These are phyloP conservation scores for Drosophila punjabiensis DNA, from an alignment of 1,140 invertebrate genomes.

Conservation along the genomic window DNA sequence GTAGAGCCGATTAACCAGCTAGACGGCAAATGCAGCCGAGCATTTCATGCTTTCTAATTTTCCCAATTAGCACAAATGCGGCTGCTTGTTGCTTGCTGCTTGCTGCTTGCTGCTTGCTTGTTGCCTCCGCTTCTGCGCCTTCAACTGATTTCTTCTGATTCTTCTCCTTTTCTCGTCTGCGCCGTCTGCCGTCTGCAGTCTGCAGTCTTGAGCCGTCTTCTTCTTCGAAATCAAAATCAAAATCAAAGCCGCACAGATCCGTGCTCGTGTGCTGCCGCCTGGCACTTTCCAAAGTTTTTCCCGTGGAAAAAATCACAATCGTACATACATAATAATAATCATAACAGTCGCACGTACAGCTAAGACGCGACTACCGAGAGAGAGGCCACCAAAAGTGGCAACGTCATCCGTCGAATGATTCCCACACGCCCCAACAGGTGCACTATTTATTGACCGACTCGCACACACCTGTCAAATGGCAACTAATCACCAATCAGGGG, in stretches of 20 bases:
- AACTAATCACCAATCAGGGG: slow-evolving; percentile 78
- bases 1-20: slow-evolving; percentile 73
- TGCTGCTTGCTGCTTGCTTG: slow-evolving; percentile 28
- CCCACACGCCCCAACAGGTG: slow-evolving; percentile 59
- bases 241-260: slow-evolving; percentile 28
- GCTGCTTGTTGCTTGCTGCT: slow-evolving; percentile 39
- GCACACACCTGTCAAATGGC: slow-evolving; percentile 61
- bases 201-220: slow-evolving; percentile 10
- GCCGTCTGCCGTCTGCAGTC: slow-evolving; percentile 4
- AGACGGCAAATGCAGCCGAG: slow-evolving; percentile 59
- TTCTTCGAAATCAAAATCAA: slow-evolving; percentile 67
- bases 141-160: slow-evolving; percentile 15
- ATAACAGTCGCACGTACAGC: slow-evolving; percentile 46
- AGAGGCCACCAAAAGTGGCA: slow-evolving; percentile 34
- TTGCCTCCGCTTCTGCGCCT: slow-evolving; percentile 37
- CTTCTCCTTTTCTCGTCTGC: slow-evolving; percentile 32
- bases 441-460: slow-evolving; percentile 52
- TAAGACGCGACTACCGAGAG: not conserved
- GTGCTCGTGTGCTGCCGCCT: slow-evolving; percentile 20
- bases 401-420: slow-evolving; percentile 46
- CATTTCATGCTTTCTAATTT: slow-evolving; percentile 83
- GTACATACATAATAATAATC: slow-evolving; percentile 72
- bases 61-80: slow-evolving; percentile 81
- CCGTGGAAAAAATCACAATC: slow-evolving; percentile 51
- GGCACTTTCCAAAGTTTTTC: slow-evolving; percentile 54